Conservation (phyloP, 2,113 vertebrate species). For the Heteronetta atricapilla region DNA sequence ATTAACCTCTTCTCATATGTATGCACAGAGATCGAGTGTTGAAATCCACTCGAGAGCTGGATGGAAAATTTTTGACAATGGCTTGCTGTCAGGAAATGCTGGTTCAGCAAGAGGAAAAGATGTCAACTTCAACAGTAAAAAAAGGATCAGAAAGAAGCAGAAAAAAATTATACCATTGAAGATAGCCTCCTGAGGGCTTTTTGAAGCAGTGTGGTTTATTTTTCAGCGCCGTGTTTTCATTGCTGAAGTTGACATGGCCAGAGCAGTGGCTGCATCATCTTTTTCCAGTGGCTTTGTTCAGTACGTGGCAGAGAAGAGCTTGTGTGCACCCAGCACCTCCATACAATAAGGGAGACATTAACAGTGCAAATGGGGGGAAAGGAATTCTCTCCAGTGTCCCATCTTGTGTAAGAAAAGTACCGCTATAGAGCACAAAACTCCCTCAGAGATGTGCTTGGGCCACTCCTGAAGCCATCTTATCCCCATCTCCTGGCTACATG, state of each 20-base stretch:
- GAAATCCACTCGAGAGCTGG: slow-evolving; percentile 39
- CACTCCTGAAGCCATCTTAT: background rate
- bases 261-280: background rate
- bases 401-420: background rate
- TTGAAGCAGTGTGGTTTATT: background rate
- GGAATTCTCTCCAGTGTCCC: background rate
- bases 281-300: background rate
- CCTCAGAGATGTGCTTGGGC: background rate
- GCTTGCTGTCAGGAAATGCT: slow-evolving; percentile 52
- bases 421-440: background rate
- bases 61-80: slow-evolving; percentile 56
- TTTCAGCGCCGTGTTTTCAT: slow-evolving; percentile 2
- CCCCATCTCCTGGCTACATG: background rate
- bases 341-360: background rate
- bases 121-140: slow-evolving; percentile 36
- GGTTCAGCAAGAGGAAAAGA: slow-evolving; percentile 64
- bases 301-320: background rate
- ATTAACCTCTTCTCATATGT: background rate
- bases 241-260: background rate
- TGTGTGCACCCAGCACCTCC: background rate
- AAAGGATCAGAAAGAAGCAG: slow-evolving; percentile 34
- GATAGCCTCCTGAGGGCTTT: background rate
- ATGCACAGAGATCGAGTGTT: background rate
- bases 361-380: fast-evolving
- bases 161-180: background rate